Percentiles rank a stretch among this genome's conserved stretches.
Evolutionary conservation across 2,888 invertebrate genomes (phyloP).

Genomic region (Stratiomys singularior): DNA sequence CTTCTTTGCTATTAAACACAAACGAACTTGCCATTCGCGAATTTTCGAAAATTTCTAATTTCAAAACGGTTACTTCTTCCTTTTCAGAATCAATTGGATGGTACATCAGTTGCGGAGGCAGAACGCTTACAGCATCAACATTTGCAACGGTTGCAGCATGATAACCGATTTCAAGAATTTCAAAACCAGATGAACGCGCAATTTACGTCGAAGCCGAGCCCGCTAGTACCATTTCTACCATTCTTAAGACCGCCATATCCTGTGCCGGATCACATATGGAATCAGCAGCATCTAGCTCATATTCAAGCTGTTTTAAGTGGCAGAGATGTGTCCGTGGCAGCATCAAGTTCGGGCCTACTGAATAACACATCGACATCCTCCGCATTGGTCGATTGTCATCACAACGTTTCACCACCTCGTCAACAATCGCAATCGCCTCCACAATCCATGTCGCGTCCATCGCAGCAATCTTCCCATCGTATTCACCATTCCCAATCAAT

Average conservation of each 20-base stretch:
- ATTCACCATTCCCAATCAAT: not conserved
- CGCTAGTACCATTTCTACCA: constrained; percentile 58
- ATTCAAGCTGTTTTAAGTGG: constrained; percentile 66
- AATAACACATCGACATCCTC: constrained; percentile 13
- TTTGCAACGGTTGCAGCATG: constrained; percentile 60
- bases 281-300: constrained; percentile 79
- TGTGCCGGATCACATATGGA: constrained; percentile 65
- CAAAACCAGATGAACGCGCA: constrained; percentile 61
- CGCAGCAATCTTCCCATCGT: not conserved
- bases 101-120: not conserved
- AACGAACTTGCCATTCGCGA: too few species aligned
- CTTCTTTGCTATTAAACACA: too few species aligned
- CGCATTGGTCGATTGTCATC: constrained; percentile 58
- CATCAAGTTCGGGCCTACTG: constrained; percentile 18
- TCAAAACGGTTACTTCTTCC: not conserved
- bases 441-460: constrained; percentile 52
- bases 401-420: constrained; percentile 54
- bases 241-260: constrained; percentile 61
- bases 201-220: constrained; percentile 55
- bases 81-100: constrained; percentile 47
- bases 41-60: too few species aligned
- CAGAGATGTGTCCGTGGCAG: constrained; percentile 55
- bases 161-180: constrained; percentile 60
- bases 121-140: constrained; percentile 59
- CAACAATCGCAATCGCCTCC: constrained; percentile 61